Base-by-base conservation (phyloP, 1,140 invertebrate genomes). In the Whitmania pigra region DNA sequence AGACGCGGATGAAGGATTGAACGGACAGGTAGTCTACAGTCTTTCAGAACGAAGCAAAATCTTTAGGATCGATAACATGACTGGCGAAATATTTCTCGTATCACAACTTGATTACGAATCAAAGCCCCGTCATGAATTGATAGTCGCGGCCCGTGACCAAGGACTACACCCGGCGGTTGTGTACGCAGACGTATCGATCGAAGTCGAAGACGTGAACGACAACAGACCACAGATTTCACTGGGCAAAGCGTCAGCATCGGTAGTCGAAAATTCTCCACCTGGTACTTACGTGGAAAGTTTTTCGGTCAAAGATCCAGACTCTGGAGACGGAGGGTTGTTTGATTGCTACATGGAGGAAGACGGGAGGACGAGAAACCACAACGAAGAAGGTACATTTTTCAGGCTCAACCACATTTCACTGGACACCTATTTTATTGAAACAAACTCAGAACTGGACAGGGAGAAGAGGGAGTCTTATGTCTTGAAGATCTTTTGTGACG, bases 1-100 rank as follows among this genome's bases (percentile, higher is more conserved):
- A 29, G 80, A 82, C 73, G 49, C 70, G 29, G 81, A 82, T 80
- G 67, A 57, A 0, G 79, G 79, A 6, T 40, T 75, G 2, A 82
- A 82, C 68, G 76, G 76, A n/a, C 74, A 78, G 49, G 76, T 82
- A n/a, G 73, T 72, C 17, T 97, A 93, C 84, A 89, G 17, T 91
- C 96, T 74, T 86, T 88, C n/a, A 84, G 87, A 22, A 29, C 53
- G 43, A n/a, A 74, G 70, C 17, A 25, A 43, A 53, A 29, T 72
- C 53, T 74, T 74, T 53, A 55, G 40, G 11, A 60, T 74, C 20
- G 49, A 73, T 49, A 69, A 43, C 22, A 40, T 63, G 6, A 72
- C 66, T 18, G 74, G 74, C 11, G 74, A 72, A 31, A 53, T 74
- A 40, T 63, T 43, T 31, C 27, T 71, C 6, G 53, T 22, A 7